These are phyloP conservation scores for Eristalinus aeneus DNA, from an alignment of 2,888 invertebrate genomes.

Conservation along the genomic window DNA sequence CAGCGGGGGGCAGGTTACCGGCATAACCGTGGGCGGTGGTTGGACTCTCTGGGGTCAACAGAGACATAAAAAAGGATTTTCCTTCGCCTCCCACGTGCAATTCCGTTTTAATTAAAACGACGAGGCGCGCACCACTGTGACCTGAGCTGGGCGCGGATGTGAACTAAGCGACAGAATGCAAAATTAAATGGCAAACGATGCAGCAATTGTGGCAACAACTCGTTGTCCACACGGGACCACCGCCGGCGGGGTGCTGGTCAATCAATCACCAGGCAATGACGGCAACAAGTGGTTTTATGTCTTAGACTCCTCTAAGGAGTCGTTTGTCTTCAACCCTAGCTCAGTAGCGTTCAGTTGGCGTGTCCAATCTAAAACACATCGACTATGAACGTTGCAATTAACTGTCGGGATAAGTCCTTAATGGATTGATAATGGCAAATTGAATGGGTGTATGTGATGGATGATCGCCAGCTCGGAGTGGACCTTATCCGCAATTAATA, in stretches of 20 bases:
- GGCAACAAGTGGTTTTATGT: conserved; percentile 41
- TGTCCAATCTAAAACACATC: conserved; percentile 20
- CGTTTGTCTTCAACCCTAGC: conserved; percentile 8
- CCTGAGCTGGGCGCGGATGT: conserved; percentile 25
- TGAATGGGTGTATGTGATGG: not conserved
- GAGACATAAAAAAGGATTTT: conserved; percentile 49
- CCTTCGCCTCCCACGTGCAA: not conserved
- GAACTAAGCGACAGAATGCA: not conserved
- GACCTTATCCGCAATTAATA: not conserved
- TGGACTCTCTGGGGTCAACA: conserved; percentile 20
- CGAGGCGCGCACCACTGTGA: conserved; percentile 1
- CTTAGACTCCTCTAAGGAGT: conserved; percentile 10
- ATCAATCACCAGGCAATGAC: conserved; percentile 19
- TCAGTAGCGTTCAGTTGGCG: not conserved
- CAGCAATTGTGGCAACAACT: not conserved
- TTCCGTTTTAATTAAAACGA: conserved; percentile 43
- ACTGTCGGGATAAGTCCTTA: conserved; percentile 1
- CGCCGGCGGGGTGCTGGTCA: not conserved
- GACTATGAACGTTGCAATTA: conserved; percentile 23
- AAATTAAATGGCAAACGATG: conserved; percentile 11
- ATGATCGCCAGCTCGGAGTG: not conserved
- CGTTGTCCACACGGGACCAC: not conserved
- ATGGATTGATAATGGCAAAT: conserved; percentile 25
- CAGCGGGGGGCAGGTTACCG: conserved; percentile 8
- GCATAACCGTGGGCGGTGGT: not conserved